Conservation (phyloP, 2,797 vertebrate species). For the Ataeniobius toweri region DNA sequence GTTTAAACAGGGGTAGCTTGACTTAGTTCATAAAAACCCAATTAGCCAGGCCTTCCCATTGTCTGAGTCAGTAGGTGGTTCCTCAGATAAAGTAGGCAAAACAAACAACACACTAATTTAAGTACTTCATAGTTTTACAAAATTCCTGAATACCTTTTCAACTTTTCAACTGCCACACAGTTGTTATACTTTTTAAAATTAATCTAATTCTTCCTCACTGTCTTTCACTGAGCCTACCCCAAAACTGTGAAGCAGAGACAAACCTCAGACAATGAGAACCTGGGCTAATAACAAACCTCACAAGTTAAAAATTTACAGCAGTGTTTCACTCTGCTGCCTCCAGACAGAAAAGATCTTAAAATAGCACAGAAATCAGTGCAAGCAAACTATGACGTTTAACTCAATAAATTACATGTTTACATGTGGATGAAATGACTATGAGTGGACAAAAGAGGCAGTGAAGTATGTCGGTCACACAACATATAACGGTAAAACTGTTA, state of each 20-base stretch:
- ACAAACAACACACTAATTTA: background rate
- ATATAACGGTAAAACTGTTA: background rate
- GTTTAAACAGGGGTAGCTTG: slow-evolving; percentile 38
- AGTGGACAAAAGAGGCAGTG: background rate
- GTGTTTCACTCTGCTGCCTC: slow-evolving; percentile 33
- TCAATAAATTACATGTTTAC: background rate
- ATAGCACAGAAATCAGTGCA: slow-evolving; percentile 44
- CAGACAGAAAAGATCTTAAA: slow-evolving; percentile 47
- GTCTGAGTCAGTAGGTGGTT: background rate
- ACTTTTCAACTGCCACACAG: background rate
- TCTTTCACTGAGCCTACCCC: background rate
- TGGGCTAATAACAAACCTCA: slow-evolving; percentile 21
- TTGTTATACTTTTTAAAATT: background rate
- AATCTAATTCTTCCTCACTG: background rate
- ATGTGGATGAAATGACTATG: background rate
- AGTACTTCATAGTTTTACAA: background rate
- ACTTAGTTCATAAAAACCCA: slow-evolving; percentile 26
- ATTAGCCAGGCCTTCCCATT: background rate
- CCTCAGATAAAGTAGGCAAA: background rate
- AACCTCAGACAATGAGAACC: background rate
- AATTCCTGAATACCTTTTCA: background rate
- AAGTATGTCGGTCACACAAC: background rate
- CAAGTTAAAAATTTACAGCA: slow-evolving; percentile 52
- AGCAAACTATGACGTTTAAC: slow-evolving; percentile 37
- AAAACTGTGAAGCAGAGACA: background rate